A percentile compares a stretch with the other conserved stretches of the same genome.
Conservation (phyloP, 2,113 vertebrate species). For the Haplotaxodon microlepis region DNA sequence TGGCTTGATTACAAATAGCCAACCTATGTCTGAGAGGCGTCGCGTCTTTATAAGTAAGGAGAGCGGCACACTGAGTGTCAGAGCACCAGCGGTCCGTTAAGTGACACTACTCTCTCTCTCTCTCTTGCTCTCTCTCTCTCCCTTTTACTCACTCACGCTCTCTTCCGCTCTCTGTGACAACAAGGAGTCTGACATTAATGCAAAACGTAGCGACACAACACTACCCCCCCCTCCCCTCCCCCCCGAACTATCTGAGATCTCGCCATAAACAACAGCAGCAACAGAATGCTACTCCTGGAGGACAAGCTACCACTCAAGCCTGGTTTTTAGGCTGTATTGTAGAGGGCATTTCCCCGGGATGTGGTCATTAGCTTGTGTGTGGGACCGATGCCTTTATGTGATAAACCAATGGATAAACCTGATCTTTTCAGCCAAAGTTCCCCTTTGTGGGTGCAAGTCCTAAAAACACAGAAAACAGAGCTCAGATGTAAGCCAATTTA, state of each 20-base stretch:
- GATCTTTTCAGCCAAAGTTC: neutral
- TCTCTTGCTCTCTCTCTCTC: neutral
- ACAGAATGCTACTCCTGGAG: neutral
- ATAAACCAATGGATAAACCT: neutral
- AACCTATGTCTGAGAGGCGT: constrained; percentile 34
- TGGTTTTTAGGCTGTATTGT: neutral
- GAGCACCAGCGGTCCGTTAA: constrained; percentile 37
- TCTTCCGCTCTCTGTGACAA: neutral
- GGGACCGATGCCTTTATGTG: neutral
- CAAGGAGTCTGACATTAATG: constrained; percentile 17
- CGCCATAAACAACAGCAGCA: neutral
- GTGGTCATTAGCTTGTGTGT: neutral
- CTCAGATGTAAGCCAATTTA: neutral
- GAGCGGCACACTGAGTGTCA: constrained; percentile 34
- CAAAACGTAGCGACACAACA: neutral
- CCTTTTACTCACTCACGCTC: neutral
- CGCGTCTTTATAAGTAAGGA: constrained; percentile 17
- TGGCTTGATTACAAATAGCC: constrained; percentile 56
- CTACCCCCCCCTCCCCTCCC: neutral
- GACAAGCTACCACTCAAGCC: neutral
- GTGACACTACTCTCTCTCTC: constrained; percentile 25
- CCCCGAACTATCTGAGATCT: neutral
- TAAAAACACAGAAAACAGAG: neutral
- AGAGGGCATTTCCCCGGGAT: neutral
- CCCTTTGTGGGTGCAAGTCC: neutral